Conservation (phyloP, 2,113 vertebrate genomes). For the Agapornis roseicollis region DNA sequence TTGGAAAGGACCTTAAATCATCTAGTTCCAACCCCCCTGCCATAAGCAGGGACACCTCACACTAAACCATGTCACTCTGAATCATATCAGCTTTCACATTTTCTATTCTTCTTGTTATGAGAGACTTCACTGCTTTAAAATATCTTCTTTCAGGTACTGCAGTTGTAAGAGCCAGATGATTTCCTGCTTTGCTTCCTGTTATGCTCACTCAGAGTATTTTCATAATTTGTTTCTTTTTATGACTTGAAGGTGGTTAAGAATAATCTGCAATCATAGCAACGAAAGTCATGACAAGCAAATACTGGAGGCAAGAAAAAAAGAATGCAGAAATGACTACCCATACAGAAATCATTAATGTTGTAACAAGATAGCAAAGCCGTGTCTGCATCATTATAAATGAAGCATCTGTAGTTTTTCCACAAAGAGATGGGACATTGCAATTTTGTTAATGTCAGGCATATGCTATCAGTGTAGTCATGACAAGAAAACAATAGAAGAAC, state of each 20-base stretch:
- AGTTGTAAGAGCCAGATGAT: background rate
- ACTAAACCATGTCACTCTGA: too few species aligned
- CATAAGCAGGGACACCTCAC: too few species aligned
- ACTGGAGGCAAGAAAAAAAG: background rate
- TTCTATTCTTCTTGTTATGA: background rate
- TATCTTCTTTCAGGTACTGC: background rate
- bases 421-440: background rate
- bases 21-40: too few species aligned
- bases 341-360: background rate
- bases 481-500: background rate
- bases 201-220: background rate
- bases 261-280: background rate
- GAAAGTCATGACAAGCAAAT: background rate
- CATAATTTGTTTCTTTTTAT: background rate
- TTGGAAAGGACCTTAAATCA: too few species aligned
- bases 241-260: background rate
- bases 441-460: background rate
- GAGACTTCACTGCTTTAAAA: background rate
- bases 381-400: background rate
- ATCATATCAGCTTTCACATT: background rate
- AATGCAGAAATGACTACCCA: fast-evolving
- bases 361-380: background rate
- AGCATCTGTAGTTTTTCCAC: background rate
- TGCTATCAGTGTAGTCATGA: background rate
- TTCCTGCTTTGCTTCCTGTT: background rate